phyloP scores from a whole-genome alignment of 2,113 vertebrate genomes.

The Cathartes aura region DNA sequence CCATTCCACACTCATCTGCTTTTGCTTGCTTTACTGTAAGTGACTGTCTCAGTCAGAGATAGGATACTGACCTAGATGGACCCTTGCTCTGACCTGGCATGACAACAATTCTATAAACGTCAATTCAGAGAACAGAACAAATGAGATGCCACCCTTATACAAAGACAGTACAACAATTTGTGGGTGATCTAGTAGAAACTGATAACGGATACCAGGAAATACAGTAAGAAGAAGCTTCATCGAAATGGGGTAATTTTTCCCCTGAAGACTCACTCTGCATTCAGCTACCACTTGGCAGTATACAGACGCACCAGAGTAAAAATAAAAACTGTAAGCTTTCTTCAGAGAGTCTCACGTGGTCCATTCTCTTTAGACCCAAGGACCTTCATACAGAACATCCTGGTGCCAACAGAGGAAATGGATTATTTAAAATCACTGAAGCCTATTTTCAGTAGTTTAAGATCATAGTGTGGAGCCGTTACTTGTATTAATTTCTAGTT shows the following conservation, averaged over 20 bases:
- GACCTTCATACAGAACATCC: background rate
- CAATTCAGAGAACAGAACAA: background rate
- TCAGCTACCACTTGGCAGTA: background rate
- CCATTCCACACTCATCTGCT: background rate
- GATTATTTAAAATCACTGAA: background rate
- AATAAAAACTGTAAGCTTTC: background rate
- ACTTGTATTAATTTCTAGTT: background rate
- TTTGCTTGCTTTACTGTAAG: background rate
- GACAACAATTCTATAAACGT: background rate
- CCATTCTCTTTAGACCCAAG: background rate
- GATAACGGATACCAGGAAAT: background rate
- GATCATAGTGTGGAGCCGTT: accelerated
- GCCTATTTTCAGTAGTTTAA: background rate
- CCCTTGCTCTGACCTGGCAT: background rate
- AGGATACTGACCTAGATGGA: background rate
- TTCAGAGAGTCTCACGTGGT: background rate
- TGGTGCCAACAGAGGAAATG: background rate
- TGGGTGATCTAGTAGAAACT: background rate
- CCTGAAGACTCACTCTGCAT: background rate
- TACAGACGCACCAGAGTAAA: background rate
- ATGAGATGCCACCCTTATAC: background rate
- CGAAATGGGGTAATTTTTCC: background rate
- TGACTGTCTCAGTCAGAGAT: background rate
- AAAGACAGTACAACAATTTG: background rate
- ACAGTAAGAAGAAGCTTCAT: background rate